phyloP scores from a whole-genome alignment of 2,888 invertebrate species.

The Opisthograptis luteolata region DNA sequence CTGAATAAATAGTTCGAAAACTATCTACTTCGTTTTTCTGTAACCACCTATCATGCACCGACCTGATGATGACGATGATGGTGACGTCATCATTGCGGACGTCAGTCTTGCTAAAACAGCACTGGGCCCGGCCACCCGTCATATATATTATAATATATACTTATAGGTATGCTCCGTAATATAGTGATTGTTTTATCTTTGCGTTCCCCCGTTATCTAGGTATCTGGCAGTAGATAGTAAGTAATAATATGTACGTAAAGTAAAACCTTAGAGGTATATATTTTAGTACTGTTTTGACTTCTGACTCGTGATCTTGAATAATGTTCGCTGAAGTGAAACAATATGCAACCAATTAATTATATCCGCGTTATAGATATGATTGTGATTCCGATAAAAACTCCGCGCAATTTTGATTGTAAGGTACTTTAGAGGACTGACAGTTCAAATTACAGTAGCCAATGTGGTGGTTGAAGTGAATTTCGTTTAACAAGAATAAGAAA shows the following conservation, averaged over 20 bases:
- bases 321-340: constrained; percentile 24
- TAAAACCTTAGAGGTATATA: constrained; percentile 17
- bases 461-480: not conserved
- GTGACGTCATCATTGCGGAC: no score
- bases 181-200: constrained; percentile 17
- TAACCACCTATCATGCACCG: no score
- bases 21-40: no score
- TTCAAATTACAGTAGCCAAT: no score
- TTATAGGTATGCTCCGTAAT: constrained; percentile 2
- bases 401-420: no score
- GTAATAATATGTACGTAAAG: constrained; percentile 27
- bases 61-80: no score
- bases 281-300: constrained; percentile 39
- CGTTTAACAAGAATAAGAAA: not conserved
- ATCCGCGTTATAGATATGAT: not conserved
- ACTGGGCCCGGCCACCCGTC: no score
- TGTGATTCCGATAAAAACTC: no score
- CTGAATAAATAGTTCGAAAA: no score
- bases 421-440: no score
- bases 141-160: no score
- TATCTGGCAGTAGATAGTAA: constrained; percentile 30
- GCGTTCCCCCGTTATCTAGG: constrained; percentile 32
- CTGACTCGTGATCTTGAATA: constrained; percentile 39
- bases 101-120: no score
- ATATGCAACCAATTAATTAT: not conserved